A percentile compares a stretch with the other conserved stretches of the same genome.
Conservation (phyloP, 2,888 invertebrate genomes). For the Lapara coniferarum region DNA sequence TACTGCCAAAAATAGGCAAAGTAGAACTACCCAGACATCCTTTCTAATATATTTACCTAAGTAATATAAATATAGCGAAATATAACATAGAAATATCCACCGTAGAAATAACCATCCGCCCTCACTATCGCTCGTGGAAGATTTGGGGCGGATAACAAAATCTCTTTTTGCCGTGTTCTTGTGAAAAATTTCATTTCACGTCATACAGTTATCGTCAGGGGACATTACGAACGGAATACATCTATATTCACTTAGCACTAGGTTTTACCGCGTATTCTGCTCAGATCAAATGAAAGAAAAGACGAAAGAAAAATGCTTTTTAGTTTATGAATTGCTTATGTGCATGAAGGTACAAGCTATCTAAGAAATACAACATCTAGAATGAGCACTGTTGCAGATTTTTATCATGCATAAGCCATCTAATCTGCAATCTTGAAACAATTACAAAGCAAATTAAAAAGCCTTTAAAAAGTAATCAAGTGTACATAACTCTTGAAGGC, state of each 20-base stretch:
- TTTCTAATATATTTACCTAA: too few species aligned
- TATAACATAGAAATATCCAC: not conserved
- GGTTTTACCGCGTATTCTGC: not conserved
- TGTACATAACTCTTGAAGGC: conserved; percentile 2
- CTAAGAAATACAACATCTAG: too few species aligned
- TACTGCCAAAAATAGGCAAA: too few species aligned
- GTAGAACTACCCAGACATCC: too few species aligned
- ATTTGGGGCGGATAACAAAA: conserved; percentile 31
- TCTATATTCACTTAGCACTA: conserved; percentile 20
- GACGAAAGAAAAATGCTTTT: too few species aligned
- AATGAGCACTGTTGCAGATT: too few species aligned
- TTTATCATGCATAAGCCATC: too few species aligned
- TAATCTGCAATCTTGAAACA: not conserved
- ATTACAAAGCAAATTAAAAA: conserved; percentile 2
- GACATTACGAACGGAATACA: conserved; percentile 25
- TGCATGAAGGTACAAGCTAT: too few species aligned
- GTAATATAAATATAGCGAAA: not conserved
- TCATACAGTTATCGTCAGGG: conserved; percentile 41
- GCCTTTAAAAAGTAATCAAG: conserved; percentile 8
- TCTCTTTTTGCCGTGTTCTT: conserved; percentile 34
- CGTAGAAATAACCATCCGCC: not conserved
- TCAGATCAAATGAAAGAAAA: not conserved
- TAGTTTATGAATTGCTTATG: too few species aligned
- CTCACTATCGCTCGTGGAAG: conserved; percentile 5
- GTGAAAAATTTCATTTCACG: conserved; percentile 42